phyloP scores from a whole-genome alignment of 2,113 vertebrate genomes.

The Melanocharis versteri region DNA sequence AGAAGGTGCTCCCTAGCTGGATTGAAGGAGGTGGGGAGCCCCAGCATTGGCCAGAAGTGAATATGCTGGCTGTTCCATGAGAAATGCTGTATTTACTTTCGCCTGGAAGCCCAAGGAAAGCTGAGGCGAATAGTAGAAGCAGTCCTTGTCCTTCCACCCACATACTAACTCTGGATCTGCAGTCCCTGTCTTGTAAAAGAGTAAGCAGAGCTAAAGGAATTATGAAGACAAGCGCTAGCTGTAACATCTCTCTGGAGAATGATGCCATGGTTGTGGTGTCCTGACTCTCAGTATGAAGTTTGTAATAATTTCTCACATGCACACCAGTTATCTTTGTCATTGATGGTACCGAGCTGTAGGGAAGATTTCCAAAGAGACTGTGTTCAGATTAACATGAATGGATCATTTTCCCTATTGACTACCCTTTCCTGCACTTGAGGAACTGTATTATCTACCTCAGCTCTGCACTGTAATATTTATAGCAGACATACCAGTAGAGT shows the following conservation, averaged over 20 bases:
- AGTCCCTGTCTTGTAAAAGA: not conserved
- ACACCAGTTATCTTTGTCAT: not conserved
- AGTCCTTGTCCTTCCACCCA: not conserved
- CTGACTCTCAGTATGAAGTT: not conserved
- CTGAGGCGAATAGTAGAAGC: not conserved
- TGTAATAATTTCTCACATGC: not conserved
- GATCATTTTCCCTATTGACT: not conserved
- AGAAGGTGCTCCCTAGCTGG: not conserved
- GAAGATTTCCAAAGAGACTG: accelerated
- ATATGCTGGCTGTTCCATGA: not conserved
- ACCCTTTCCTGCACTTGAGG: not conserved
- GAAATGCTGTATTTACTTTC: not conserved
- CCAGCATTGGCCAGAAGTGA: not conserved
- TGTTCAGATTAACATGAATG: not conserved
- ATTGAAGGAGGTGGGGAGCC: not conserved
- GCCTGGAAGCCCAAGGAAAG: not conserved
- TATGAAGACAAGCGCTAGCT: not conserved
- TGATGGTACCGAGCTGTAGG: not conserved
- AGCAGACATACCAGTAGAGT: not conserved
- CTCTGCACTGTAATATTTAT: not conserved
- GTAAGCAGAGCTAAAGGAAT: not conserved
- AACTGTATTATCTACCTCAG: not conserved
- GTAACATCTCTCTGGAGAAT: not conserved
- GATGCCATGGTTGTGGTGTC: not conserved
- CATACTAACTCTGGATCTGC: not conserved